Base-by-base conservation (phyloP, 1,140 invertebrate species). In the Harpegnathos saltator region DNA sequence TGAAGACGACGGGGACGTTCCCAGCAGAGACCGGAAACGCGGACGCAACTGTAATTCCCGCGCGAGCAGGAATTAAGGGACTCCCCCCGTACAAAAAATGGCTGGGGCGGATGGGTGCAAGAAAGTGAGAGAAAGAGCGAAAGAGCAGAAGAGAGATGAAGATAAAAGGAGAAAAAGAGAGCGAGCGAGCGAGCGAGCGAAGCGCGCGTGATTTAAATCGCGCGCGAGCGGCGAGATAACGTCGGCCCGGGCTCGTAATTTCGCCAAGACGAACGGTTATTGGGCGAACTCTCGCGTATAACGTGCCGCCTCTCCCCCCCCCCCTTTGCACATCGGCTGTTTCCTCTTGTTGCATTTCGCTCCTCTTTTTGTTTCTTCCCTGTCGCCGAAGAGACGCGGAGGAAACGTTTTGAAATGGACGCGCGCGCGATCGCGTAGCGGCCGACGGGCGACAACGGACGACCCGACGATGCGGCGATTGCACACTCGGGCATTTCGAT, bases 131-230 rank as follows among this genome's bases (percentile, higher is more conserved):
- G 44, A 33, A 33, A 33, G 29, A 5, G 29, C n/a, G n/a, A n/a
- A 5, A 33, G 29, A 5, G 29, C 1, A 5, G 29, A 5, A 44
- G 38, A 44, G 38, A 44, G 38, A 44, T 3, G 11, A 9, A 44
- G 38, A 44, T 33, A 33, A 7, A 7, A 1, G 33, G 33, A 7
- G 33, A 7, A 7, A 7, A 7, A 33, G 33, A 44, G 19, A 22
- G 29, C 52, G 74, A 22, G 44, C 14, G 74, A 77, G 74, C n/a
- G n/a, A n/a, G n/a, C n/a, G n/a, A n/a, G n/a, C n/a, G n/a, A n/a
- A n/a, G n/a, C n/a, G 66, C 59, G 74, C 74, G 74, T 78, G 74
- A 68, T 78, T 68, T 65, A 68, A 68, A 56, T 74, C 61, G 71
- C 61, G 50, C 61, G 71, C 61, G 50, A 82, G 71, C 59, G 71